A percentile compares a stretch with the other conserved stretches of the same genome.
These are phyloP conservation scores for Vultur gryphus DNA, from an alignment of 2,797 vertebrate genomes.

Conservation along the genomic window DNA sequence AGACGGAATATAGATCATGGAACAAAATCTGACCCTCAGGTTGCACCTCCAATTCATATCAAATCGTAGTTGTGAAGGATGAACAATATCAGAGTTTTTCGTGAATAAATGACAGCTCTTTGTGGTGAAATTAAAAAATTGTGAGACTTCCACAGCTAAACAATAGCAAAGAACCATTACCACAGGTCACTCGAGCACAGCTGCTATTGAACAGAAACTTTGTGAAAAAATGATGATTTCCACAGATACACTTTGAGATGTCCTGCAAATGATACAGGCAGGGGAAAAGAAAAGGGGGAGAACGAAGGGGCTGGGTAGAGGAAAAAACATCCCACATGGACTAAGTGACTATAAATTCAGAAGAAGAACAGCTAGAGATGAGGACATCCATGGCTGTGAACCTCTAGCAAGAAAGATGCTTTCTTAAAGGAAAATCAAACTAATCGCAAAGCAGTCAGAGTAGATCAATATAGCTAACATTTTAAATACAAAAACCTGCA, in stretches of 20 bases:
- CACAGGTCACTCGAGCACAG: not conserved
- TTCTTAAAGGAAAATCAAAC: not conserved
- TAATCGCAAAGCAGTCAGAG: not conserved
- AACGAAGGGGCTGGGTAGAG: not conserved
- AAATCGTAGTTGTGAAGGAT: not conserved
- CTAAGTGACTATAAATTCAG: not conserved
- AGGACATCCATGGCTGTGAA: not conserved
- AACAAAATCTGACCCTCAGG: not conserved
- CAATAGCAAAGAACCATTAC: not conserved
- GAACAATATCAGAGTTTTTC: not conserved
- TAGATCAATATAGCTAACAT: not conserved
- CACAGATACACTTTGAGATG: not conserved
- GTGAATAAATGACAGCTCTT: not conserved
- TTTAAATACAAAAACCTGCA: not conserved
- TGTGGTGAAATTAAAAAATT: not conserved
- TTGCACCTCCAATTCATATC: not conserved
- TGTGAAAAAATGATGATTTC: not conserved
- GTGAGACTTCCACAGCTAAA: not conserved
- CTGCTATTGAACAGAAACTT: not conserved
- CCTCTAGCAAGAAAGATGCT: not conserved
- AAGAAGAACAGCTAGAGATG: not conserved
- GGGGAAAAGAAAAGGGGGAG: not conserved
- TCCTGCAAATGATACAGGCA: not conserved
- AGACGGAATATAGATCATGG: not conserved
- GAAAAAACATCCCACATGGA: rapidly evolving